phyloP scores from a whole-genome alignment of 2,113 vertebrate species.

The Odocoileus hemionus region DNA sequence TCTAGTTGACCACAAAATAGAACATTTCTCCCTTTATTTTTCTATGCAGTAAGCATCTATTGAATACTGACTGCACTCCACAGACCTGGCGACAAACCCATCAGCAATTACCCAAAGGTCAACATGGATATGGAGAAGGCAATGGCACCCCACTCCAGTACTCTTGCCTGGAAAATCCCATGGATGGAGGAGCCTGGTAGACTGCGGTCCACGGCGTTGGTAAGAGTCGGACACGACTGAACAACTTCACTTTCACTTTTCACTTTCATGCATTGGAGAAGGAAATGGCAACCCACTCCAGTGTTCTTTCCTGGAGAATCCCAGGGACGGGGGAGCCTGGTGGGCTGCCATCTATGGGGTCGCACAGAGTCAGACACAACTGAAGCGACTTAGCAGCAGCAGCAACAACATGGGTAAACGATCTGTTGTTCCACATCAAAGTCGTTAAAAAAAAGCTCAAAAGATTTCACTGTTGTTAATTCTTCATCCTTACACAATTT shows the following conservation, averaged over 20 bases:
- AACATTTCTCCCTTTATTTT: not conserved
- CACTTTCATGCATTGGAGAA: not conserved
- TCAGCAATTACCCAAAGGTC: not conserved
- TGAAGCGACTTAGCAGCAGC: not conserved
- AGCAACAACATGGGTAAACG: not conserved
- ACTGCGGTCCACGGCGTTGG: fast-evolving
- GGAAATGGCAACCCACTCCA: not conserved
- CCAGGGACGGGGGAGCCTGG: not conserved
- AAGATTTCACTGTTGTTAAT: not conserved
- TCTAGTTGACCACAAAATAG: not conserved
- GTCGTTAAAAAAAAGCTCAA: not conserved
- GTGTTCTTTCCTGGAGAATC: not conserved
- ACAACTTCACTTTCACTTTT: not conserved
- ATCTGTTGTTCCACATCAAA: not conserved
- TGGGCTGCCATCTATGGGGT: not conserved
- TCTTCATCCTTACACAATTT: not conserved
- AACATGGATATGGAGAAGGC: not conserved
- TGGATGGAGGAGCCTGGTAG: not conserved
- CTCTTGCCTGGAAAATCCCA: not conserved
- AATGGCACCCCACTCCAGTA: not conserved
- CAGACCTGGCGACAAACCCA: not conserved
- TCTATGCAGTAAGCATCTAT: not conserved
- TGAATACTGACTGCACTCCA: not conserved
- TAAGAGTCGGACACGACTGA: not conserved
- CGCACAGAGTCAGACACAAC: not conserved